Base-by-base conservation (phyloP, 2,113 vertebrate species). In the Lanius ludovicianus region DNA sequence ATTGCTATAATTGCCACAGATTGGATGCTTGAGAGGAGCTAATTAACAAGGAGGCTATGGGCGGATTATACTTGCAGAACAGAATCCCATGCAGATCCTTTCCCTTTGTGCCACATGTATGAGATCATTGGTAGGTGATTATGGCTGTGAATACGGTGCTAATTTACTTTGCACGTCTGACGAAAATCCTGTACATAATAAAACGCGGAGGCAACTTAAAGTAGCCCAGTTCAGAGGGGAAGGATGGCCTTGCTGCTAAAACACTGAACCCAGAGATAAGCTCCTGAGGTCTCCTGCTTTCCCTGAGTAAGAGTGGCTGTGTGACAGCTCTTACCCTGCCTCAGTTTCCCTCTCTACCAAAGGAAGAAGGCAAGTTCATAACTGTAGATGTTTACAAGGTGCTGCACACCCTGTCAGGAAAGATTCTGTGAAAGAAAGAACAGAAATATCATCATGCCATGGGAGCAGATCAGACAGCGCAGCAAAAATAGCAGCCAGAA, bases 1-100 rank as follows among this genome's bases (percentile, higher is more conserved):
- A 98, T 98, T 98, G 98, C 98, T 97, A 86, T 98, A 98, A 98
- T 98, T 98, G 97, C 95, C 18, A 95, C 95, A 98, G 96, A 98
- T 98, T 98, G 97, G 97, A 90, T 23, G 70, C 97, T 97, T 97
- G 98, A 97, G 96, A 97, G 96, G 27, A 94, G 95, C 94, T 96
- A 96, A 97, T 98, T 97, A 98, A 97, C 87, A 62, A 97, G 97
- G 95, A 97, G 96, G 97, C 97, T 97, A 96, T 97, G 84, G 91
- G 47, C 81, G 79, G 97, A 98, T 98, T 97, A 97, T 96, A 97
- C 97, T 97, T 98, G 92, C 96, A 97, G 96, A 97, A 95, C 95
- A 97, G 91, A 96, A 95, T 96, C 96, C 97, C 97, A 96, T 97
- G 96, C 52, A 85, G 97, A 95, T 97, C 95, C 91, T 94, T 97